Base-by-base conservation (phyloP, 37 sponge, comb jelly and placozoan genomes). In the Petrosia ficiformis region DNA sequence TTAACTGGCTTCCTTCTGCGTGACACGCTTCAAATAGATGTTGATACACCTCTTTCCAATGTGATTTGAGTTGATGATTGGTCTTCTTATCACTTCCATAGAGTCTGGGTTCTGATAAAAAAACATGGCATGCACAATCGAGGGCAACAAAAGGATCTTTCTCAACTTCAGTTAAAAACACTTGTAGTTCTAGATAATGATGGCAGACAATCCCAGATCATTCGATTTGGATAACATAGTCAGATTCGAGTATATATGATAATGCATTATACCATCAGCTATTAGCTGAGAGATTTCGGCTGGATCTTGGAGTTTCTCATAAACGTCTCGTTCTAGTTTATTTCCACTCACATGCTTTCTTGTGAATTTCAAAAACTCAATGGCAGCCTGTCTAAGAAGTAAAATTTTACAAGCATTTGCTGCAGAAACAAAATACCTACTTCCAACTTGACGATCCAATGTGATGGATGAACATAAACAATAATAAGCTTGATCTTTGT, bases 381-480 rank as follows among this genome's bases (percentile, higher is more conserved):
- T 38, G 24, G 83, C 83, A 67, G 76, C 83, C 33, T 75, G 37
- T 32, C 40, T 75, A 25, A 82, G 76, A 42, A 59, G 75, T 5
- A 82, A 22, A 2, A 75, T 68, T 44, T 75, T 82, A 11, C 37
- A 16, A 10, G 70, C 76, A 82, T 82, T 82, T 1, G 76, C 44
- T 16, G 83, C 83, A 39, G 83, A 58, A 2, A 82, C 83, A 82
- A 82, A 82, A 35, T 82, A 82, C 30, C 83, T 32, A 52, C 75
- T 74, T 26, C 83, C 83, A n/a, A 82, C 76, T 42, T 82, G 83
- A 10, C 76, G 25, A 37, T 82, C 32, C 26, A 61, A 61, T 26
- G 28, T n/a, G 28, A 61, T 29, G 11, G 11, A 26, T 61, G 26
- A n/a, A 30, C 69, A 68, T 36, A 5, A 16, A 21, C 35, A 40